Percentiles rank a stretch among this genome's conserved stretches.
Conservation (phyloP, 2,797 vertebrate genomes). For the Tolypeutes matacus region DNA sequence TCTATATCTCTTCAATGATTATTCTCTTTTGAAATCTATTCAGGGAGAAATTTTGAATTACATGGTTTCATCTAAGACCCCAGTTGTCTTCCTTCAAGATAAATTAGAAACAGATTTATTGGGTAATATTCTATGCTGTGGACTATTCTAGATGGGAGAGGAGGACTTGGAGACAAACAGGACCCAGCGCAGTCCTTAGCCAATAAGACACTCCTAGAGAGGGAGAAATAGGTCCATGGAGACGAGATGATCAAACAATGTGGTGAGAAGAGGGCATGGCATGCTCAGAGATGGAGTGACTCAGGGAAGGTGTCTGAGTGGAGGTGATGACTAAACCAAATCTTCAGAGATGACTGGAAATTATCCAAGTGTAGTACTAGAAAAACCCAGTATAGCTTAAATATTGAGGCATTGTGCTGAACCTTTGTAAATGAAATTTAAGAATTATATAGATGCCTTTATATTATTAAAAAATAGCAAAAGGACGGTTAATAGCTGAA, state of each 20-base stretch:
- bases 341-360: not conserved
- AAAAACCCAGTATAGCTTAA: no score
- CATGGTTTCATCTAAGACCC: not conserved
- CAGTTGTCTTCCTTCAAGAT: not conserved
- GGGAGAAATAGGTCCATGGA: not conserved
- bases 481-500: no score
- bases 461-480: no score
- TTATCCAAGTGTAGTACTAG: not conserved
- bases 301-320: not conserved
- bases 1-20: not conserved
- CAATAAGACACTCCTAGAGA: fast-evolving
- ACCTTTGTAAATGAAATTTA: no score
- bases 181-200: fast-evolving
- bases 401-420: no score
- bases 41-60: not conserved
- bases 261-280: no score
- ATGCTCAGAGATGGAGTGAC: not conserved
- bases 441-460: no score
- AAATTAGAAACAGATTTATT: not conserved
- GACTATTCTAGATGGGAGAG: not conserved
- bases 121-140: fast-evolving
- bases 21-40: not conserved
- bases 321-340: not conserved
- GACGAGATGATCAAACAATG: fast-evolving
- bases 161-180: fast-evolving